These are phyloP conservation scores for Cephalopterus ornatus DNA, from an alignment of 2,113 vertebrate genomes.

Conservation along the genomic window DNA sequence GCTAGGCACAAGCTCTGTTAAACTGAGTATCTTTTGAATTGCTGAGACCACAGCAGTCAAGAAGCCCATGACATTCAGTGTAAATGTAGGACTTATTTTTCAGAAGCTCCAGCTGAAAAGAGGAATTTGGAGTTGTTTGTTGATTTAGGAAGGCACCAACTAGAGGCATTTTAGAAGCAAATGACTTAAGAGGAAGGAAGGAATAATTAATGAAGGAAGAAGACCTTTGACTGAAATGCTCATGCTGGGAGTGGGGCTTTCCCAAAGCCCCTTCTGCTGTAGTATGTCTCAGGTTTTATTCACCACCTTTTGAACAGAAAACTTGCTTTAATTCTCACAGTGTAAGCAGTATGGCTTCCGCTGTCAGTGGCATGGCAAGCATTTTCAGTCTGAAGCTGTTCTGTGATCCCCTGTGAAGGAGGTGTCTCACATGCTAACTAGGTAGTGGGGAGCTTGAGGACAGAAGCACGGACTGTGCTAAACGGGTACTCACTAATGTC, in stretches of 20 bases:
- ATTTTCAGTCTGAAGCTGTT: not conserved
- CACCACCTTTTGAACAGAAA: not conserved
- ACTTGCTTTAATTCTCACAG: not conserved
- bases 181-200: too few relatives aligned
- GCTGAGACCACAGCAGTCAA: not conserved
- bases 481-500: not conserved
- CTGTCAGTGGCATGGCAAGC: not conserved
- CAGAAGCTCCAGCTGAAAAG: not conserved
- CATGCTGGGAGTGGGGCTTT: not conserved
- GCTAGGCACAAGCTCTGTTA: not conserved
- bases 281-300: not conserved
- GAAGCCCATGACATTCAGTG: not conserved
- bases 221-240: not conserved
- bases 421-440: not conserved
- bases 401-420: not conserved
- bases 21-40: not conserved
- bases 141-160: not conserved
- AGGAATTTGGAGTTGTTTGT: not conserved
- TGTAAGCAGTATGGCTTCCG: not conserved
- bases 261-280: not conserved
- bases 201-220: not conserved
- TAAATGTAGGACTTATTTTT: not conserved
- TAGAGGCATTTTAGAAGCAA: not conserved
- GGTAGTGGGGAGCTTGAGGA: not conserved
- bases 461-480: accelerated